Percentiles rank a stretch among this genome's conserved stretches.
These are phyloP conservation scores for Toxotes jaculatrix DNA, from an alignment of 2,113 vertebrate species.

Conservation along the genomic window DNA sequence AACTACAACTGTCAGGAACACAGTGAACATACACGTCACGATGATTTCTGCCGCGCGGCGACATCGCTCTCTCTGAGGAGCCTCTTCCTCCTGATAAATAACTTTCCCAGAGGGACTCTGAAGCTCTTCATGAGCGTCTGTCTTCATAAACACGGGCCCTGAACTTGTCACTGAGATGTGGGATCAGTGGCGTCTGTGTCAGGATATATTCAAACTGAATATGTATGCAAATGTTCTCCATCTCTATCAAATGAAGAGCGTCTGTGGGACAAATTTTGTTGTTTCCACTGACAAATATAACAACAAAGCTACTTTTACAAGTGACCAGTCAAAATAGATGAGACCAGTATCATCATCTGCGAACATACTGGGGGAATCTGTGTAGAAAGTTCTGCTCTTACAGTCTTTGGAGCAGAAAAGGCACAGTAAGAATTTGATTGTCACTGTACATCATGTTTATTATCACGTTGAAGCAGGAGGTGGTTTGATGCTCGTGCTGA, in stretches of 20 bases:
- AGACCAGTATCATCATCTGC: neutral
- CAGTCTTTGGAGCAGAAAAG: neutral
- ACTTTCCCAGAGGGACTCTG: neutral
- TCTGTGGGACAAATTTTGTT: neutral
- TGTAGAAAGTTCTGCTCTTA: neutral
- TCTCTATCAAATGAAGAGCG: neutral
- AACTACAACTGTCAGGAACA: too few relatives aligned
- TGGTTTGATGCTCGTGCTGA: slow-evolving; percentile 32
- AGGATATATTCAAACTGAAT: too few relatives aligned
- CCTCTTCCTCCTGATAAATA: neutral
- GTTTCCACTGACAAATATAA: neutral
- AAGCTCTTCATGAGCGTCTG: neutral
- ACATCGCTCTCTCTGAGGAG: neutral
- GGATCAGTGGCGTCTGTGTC: neutral
- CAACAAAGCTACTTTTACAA: neutral
- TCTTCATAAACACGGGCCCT: neutral
- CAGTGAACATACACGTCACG: neutral
- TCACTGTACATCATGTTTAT: slow-evolving; percentile 57
- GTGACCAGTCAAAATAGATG: neutral
- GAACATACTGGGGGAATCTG: neutral
- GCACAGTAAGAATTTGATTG: slow-evolving; percentile 29
- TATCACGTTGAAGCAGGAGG: slow-evolving; percentile 39
- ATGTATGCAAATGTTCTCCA: too few relatives aligned
- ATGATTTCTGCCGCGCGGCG: neutral
- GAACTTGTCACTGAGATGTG: neutral